phyloP scores from a whole-genome alignment of 1,140 invertebrate genomes.

The Zaprionus africanus region DNA sequence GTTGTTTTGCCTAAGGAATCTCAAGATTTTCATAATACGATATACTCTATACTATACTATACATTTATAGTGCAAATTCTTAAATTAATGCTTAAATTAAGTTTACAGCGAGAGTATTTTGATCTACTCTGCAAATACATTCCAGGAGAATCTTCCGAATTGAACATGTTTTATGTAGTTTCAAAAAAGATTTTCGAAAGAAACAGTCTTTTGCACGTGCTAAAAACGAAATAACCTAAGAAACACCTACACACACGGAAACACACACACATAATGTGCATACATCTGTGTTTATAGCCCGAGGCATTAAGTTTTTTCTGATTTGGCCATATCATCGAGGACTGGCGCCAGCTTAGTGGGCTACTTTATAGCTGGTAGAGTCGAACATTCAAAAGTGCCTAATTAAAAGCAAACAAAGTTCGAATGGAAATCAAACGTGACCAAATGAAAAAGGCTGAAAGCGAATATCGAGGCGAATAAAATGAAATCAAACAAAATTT shows the following conservation, averaged over 20 bases:
- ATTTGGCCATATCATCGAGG: conserved; percentile 20
- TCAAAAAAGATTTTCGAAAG: not conserved
- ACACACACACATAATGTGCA: not conserved
- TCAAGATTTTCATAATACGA: not conserved
- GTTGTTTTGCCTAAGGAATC: not conserved
- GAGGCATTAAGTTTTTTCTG: conserved; percentile 13
- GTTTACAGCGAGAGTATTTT: no score
- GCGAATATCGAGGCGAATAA: conserved; percentile 7
- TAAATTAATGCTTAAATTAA: no score
- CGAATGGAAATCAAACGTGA: conserved; percentile 59
- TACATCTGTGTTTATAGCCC: not conserved
- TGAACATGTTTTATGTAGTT: no score
- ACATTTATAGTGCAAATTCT: no score
- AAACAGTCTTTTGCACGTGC: conserved; percentile 7
- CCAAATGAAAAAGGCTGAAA: conserved; percentile 24
- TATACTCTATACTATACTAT: not conserved
- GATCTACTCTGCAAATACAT: no score
- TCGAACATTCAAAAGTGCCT: conserved; percentile 34
- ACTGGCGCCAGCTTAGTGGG: conserved; percentile 5
- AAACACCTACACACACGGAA: not conserved
- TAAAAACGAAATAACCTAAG: not conserved
- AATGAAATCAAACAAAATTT: conserved; percentile 53
- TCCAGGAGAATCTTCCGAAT: no score
- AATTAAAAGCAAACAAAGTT: conserved; percentile 64
- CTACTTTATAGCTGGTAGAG: not conserved